A percentile compares a stretch with the other conserved stretches of the same genome.
Evolutionary conservation across 2,888 invertebrate genomes (phyloP).

Genomic region (Heliconius cydno): DNA sequence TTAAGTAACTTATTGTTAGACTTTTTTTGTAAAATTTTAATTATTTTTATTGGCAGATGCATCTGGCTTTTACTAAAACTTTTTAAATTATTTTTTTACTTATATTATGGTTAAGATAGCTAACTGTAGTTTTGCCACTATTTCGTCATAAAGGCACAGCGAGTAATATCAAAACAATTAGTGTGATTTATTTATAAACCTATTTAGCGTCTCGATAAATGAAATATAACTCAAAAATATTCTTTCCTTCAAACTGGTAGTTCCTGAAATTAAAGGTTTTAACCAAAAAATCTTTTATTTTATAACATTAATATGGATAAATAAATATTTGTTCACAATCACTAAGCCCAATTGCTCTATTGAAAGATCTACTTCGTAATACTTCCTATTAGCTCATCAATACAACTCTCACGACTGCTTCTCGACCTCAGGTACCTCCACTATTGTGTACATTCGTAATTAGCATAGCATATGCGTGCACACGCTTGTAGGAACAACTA

Average conservation of each 20-base stretch:
- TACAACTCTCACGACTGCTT: conserved; percentile 23
- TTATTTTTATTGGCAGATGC: conserved; percentile 1
- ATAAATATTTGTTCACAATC: not conserved
- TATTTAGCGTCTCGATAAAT: no score
- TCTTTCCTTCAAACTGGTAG: no score
- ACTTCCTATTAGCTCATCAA: conserved; percentile 29
- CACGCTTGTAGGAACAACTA: conserved; percentile 17
- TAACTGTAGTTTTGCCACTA: not conserved
- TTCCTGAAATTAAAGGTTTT: no score
- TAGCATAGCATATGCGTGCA: conserved; percentile 33
- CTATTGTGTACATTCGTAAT: conserved; percentile 33
- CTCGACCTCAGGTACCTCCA: conserved; percentile 21
- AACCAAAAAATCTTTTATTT: not conserved
- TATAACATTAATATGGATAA: not conserved
- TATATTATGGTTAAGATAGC: not conserved
- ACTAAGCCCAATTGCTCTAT: not conserved
- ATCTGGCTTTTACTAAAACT: not conserved
- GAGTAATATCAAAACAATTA: no score
- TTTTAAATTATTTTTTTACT: not conserved
- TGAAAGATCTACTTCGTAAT: conserved; percentile 1
- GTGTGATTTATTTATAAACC: no score
- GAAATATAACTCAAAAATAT: no score
- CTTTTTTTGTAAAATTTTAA: not conserved
- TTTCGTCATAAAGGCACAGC: no score
- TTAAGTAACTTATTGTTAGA: not conserved